Conservation (phyloP, 2,113 vertebrate species). For the Macrotis lagotis region DNA sequence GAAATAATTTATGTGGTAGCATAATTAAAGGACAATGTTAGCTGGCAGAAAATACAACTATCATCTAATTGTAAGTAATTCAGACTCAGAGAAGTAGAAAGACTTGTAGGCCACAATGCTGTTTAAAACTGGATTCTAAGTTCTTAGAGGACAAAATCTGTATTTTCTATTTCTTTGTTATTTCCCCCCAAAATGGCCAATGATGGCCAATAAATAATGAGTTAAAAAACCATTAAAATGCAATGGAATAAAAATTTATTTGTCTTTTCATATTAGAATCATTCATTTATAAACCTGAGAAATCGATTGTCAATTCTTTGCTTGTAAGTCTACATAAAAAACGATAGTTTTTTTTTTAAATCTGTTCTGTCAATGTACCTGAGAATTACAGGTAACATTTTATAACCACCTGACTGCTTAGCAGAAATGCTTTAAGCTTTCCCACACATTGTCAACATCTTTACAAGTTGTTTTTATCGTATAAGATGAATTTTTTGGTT, state of each 20-base stretch:
- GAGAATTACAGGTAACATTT: constrained; percentile 33
- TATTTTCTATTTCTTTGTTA: not conserved
- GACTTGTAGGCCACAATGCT: not conserved
- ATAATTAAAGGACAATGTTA: not conserved
- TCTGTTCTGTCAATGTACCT: constrained; percentile 34
- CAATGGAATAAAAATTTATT: not conserved
- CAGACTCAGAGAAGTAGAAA: constrained; percentile 37
- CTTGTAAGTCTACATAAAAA: not conserved
- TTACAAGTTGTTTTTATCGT: constrained; percentile 42
- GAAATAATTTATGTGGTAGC: not conserved
- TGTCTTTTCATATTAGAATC: not conserved
- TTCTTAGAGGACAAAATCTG: not conserved
- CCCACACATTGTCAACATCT: constrained; percentile 32
- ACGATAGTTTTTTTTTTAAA: constrained; percentile 49
- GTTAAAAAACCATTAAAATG: not conserved
- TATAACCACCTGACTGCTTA: constrained; percentile 28
- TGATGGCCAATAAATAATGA: not conserved
- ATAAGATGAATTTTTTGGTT: constrained; percentile 14
- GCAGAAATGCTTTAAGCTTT: constrained; percentile 41
- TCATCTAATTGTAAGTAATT: not conserved
- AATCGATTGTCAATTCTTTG: constrained; percentile 43
- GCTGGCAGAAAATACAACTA: not conserved
- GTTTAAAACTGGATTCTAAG: not conserved
- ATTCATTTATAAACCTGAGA: constrained; percentile 23
- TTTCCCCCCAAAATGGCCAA: not conserved